phyloP scores from a whole-genome alignment of 2,113 vertebrate genomes.

The Rhombomys opimus region DNA sequence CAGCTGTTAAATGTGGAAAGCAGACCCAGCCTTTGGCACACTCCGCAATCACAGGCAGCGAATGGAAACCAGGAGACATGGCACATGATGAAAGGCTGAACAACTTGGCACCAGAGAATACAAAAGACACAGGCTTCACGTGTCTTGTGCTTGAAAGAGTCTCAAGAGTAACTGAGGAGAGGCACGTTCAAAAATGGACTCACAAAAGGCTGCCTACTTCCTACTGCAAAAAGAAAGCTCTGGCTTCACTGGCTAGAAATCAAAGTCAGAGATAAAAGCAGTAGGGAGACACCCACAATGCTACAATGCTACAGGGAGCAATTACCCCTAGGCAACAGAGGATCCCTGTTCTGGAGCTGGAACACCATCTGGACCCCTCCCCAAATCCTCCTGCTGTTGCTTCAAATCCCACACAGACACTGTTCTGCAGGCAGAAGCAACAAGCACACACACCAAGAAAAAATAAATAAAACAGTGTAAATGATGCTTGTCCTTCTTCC shows the following conservation, averaged over 20 bases:
- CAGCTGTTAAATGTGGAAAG: conserved; percentile 1
- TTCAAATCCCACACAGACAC: not conserved
- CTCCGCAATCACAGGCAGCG: not conserved
- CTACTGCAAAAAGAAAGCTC: not conserved
- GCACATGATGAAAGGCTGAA: not conserved
- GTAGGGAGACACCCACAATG: not conserved
- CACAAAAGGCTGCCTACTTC: not conserved
- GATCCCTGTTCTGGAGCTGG: not conserved
- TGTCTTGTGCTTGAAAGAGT: not conserved
- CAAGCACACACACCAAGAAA: not conserved
- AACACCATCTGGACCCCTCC: not conserved
- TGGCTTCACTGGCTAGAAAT: not conserved
- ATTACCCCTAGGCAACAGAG: not conserved
- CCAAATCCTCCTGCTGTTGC: not conserved
- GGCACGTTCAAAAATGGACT: not conserved
- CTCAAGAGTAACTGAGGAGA: not conserved
- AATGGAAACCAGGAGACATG: not conserved
- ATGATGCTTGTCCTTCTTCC: not conserved
- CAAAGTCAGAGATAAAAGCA: not conserved
- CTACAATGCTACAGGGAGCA: not conserved
- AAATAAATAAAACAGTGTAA: too few species aligned
- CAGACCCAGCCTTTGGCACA: not conserved
- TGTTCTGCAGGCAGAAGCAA: not conserved
- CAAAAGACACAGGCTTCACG: not conserved
- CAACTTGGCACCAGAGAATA: not conserved